Evolutionary conservation across 2,888 invertebrate species (phyloP).

Genomic region (Sylvicola fuscatus): DNA sequence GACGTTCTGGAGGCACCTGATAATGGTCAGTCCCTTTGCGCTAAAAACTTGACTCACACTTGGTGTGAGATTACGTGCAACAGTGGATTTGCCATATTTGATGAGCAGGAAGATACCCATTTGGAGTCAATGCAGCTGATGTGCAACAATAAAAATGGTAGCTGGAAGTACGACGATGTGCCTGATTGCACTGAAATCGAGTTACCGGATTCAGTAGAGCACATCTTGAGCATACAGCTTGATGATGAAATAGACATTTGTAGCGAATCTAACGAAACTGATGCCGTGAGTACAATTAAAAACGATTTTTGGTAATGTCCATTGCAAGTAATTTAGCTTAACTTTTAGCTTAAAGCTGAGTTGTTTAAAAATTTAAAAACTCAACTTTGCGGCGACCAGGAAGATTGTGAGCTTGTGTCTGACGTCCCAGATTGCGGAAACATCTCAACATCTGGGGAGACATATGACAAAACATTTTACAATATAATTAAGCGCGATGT

Average conservation of each 20-base stretch:
- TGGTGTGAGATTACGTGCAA: constrained; percentile 35
- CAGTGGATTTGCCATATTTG: constrained; percentile 34
- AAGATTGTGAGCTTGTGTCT: constrained; percentile 11
- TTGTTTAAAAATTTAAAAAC: constrained; percentile 6
- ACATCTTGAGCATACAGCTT: constrained; percentile 27
- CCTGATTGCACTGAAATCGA: constrained; percentile 36
- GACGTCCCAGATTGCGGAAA: constrained; percentile 8
- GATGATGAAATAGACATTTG: constrained; percentile 24
- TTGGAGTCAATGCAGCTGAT: constrained; percentile 13
- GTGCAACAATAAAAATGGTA: constrained; percentile 20
- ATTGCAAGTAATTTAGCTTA: constrained; percentile 1
- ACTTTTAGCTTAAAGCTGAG: constrained; percentile 7
- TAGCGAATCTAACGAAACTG: constrained; percentile 16
- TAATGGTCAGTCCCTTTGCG: constrained; percentile 29
- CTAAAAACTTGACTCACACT: constrained; percentile 21
- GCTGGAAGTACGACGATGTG: constrained; percentile 20
- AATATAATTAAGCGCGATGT: constrained; percentile 9
- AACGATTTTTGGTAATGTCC: no score
- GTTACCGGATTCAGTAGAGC: constrained; percentile 27
- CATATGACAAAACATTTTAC: constrained; percentile 7
- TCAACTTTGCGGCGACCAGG: constrained; percentile 10
- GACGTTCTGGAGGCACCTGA: constrained; percentile 24
- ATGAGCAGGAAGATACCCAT: constrained; percentile 17
- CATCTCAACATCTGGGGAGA: background rate
- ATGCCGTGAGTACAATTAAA: constrained; percentile 2